phyloP scores from a whole-genome alignment of 2,888 invertebrate genomes.

The Xestobium rufovillosum region DNA sequence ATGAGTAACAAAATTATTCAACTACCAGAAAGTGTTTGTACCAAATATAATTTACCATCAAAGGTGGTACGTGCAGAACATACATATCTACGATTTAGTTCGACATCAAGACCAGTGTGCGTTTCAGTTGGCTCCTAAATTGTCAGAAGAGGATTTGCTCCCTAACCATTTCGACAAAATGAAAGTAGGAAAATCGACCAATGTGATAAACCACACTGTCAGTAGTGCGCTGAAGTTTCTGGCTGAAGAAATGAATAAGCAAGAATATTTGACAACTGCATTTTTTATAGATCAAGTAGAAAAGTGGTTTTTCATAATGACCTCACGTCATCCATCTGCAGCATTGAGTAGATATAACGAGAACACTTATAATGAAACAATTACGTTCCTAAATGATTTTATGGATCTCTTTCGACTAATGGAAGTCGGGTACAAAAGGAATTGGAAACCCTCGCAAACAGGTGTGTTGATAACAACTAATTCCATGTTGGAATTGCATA shows the following conservation, averaged over 20 bases:
- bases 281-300: constrained; percentile 14
- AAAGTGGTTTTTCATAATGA: constrained; percentile 17
- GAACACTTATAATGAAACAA: too few relatives aligned
- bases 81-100: constrained; percentile 19
- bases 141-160: constrained; percentile 21
- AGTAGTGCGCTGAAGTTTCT: too few relatives aligned
- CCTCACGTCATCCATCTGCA: constrained; percentile 12
- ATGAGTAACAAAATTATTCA: constrained; percentile 20
- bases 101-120: constrained; percentile 12
- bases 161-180: constrained; percentile 19
- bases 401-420: too few relatives aligned
- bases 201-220: constrained; percentile 20
- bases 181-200: constrained; percentile 23
- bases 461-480: constrained; percentile 21
- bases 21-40: constrained; percentile 14
- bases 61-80: constrained; percentile 13
- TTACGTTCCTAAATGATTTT: constrained; percentile 1
- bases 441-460: too few relatives aligned
- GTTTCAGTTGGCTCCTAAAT: constrained; percentile 23
- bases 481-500: constrained; percentile 21
- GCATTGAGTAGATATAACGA: too few relatives aligned
- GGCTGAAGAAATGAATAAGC: too few relatives aligned
- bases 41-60: constrained; percentile 20
- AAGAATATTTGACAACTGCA: constrained; percentile 13
- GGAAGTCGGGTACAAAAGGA: too few relatives aligned